Conservation (phyloP, 2,888 invertebrate species). For the Hedychridium roseum region DNA sequence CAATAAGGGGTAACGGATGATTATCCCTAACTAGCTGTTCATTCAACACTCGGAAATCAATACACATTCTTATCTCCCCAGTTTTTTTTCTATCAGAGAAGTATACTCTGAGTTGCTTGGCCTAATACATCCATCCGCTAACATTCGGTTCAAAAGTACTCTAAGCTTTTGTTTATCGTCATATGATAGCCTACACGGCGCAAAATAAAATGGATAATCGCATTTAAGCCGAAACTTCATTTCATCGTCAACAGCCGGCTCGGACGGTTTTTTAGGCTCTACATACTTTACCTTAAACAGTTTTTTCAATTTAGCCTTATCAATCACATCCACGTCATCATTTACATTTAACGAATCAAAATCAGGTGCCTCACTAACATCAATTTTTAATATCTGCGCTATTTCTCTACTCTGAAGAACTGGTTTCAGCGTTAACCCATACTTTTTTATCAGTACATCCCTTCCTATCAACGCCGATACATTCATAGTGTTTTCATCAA, state of each 20-base stretch:
- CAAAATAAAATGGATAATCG: constrained; percentile 8
- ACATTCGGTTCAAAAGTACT: constrained; percentile 1
- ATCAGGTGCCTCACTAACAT: neutral
- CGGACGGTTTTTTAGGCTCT: neutral
- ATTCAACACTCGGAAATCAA: too few species aligned
- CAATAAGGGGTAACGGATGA: constrained; percentile 15
- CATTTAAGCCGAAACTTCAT: constrained; percentile 3
- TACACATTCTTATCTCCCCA: constrained; percentile 10
- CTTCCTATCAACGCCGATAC: constrained; percentile 7
- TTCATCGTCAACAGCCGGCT: constrained; percentile 2
- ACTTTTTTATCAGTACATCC: constrained; percentile 5
- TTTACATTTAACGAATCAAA: neutral
- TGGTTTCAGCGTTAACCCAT: constrained; percentile 3
- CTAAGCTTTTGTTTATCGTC: constrained; percentile 3
- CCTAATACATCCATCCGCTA: constrained; percentile 1
- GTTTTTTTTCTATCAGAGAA: constrained; percentile 12
- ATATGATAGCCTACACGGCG: constrained; percentile 3
- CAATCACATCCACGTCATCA: neutral
- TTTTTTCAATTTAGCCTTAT: neutral
- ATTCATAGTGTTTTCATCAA: constrained; percentile 15
- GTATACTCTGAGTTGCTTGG: constrained; percentile 13
- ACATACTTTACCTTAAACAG: constrained; percentile 7
- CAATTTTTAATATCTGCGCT: constrained; percentile 7
- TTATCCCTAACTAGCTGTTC: constrained; percentile 10
- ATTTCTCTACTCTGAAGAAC: neutral